Evolutionary conservation across 2,797 vertebrate species (phyloP), one percentile per base, ranked within the genome.

Genomic region (Enteromius argenteus): DNA sequence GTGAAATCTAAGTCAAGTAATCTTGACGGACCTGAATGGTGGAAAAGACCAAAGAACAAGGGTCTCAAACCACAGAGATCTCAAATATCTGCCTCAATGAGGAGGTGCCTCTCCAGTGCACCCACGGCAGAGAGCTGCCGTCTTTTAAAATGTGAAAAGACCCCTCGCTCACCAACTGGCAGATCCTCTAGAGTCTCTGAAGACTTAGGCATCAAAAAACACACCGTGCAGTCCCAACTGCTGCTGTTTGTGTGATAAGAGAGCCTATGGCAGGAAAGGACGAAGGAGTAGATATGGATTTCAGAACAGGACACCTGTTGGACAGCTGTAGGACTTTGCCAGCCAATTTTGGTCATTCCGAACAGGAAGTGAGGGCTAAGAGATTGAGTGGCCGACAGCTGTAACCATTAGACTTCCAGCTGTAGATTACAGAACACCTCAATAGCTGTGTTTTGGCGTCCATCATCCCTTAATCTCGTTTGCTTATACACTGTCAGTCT

Each of bases 1-100:
- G 88, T 91, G 93, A 94, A 94, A 95, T 92, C 84, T 35, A 89
- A 93, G 92, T 91, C 92, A 84, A 79, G 82, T 92, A 92, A 94
- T 93, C 92, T 87, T 75, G 74, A 79, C 27, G 17, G 66, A 76
- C 75, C 81, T 88, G 87, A 93, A 88, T 92, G 91, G 91, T 23
- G 89, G 87, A 91, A 88, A 89, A 32, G 10, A 68, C 19, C 19
- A 74, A 19, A 67, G 72, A 86, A 93, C 90, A 92, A 93, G 84
- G 67, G 60, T 74, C 81, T 86, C 10, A 44, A 64, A 86, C 77
- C 84, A 71, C 51, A 76, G 39, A 66, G 73, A 81, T 85, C 87
- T 90, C 87, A 53, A 86, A 79, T 88, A 66, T 85, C 86, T 35
- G 23, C 39, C 81, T 82, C 77, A 86, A 80, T 83, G 73, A 77